Base-by-base conservation (phyloP, 2,113 vertebrate species). In the Pteruthius melanotis region DNA sequence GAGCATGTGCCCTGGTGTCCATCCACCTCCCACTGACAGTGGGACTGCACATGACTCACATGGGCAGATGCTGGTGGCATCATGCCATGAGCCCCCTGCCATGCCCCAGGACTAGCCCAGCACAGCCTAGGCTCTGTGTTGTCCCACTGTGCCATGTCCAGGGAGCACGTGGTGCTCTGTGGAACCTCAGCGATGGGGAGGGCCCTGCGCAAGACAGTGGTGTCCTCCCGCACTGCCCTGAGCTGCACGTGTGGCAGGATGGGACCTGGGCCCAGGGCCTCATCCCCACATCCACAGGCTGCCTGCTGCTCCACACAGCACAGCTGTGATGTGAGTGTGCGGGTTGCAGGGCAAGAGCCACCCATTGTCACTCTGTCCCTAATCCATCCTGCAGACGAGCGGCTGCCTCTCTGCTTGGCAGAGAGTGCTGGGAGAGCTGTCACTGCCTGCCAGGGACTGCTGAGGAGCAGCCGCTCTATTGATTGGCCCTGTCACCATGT, bases 211-310 rank as follows among this genome's bases (percentile, higher is more conserved):
- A n/a, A 42, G 22, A 19, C 61, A 33, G 0, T 1, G 1, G 3
- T 33, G 18, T 39, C 53, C 31, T 59, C 35, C 30, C 10, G 9
- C 63, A 37, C 16, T 7, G 4, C 27, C 24, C 40, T 2, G 3
- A 27, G 37, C 17, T 4, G 1, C 50, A 3, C 0, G 0, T 7
- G 22, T 23, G 44, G 26, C 31, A 3, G 44, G 44, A 6, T 2
- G 33, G 26, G 39, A 60, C 33, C 39, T 21, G 57, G 17, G 35
- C 40, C 50, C 53, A 47, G 28, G 20, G 10, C 23, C 35, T 44
- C 18, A 6, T 39, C 24, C 37, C 26, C 17, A 16, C 53, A 9
- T 17, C 26, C 33, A 15, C 56, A 56, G 83, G 44, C 68, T 16
- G 8, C 17, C 19, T 13, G 47, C 69, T 61, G 52, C 6, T 5